Evolutionary conservation across 2,113 vertebrate genomes (phyloP).

Genomic region (Cettia cetti): DNA sequence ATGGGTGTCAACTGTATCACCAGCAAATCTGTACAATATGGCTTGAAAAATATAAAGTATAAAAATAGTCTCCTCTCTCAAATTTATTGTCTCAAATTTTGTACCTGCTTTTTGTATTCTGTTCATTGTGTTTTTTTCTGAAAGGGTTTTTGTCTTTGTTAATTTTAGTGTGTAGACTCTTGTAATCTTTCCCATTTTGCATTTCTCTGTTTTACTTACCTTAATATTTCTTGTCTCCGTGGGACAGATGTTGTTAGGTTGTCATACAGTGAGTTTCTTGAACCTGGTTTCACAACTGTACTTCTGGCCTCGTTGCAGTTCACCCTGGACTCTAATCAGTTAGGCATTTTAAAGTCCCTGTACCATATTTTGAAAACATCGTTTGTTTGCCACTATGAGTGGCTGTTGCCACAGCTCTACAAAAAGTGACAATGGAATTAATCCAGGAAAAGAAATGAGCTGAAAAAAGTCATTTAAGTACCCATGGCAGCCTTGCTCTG

Average conservation of each 20-base stretch:
- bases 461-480: not conserved
- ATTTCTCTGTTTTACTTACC: not conserved
- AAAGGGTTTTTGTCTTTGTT: not conserved
- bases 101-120: not conserved
- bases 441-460: not conserved
- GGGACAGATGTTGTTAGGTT: not conserved
- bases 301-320: not conserved
- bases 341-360: conserved; percentile 10
- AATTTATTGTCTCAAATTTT: not conserved
- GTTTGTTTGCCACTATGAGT: conserved; percentile 36
- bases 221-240: not conserved
- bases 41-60: too few species aligned
- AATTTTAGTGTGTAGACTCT: not conserved
- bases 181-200: not conserved
- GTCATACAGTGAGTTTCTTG: not conserved
- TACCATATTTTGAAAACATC: conserved; percentile 35
- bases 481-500: not conserved
- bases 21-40: not conserved
- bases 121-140: not conserved
- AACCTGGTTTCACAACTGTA: not conserved
- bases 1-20: not conserved
- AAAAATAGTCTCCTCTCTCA: not conserved
- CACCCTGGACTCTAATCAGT: not conserved
- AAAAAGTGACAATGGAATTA: not conserved
- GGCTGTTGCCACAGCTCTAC: conserved; percentile 9